Evolutionary conservation across 2,888 invertebrate species (phyloP).

Genomic region (Ormyrus rosae): DNA sequence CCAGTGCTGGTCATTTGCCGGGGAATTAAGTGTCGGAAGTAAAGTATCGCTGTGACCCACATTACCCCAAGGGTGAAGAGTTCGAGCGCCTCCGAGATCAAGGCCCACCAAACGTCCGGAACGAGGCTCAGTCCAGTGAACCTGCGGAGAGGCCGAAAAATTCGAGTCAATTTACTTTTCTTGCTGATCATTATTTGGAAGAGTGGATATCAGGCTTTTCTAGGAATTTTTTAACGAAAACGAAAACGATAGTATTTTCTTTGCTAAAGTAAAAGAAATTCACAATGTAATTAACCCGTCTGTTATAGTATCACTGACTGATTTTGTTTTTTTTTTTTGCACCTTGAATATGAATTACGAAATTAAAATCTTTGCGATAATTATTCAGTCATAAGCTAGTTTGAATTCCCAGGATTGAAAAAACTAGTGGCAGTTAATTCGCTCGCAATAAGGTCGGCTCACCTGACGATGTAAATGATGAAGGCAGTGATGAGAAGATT

Average conservation of each 20-base stretch:
- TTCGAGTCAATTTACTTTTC: background rate
- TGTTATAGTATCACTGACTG: too few relatives aligned
- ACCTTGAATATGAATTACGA: too few relatives aligned
- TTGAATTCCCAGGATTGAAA: too few relatives aligned
- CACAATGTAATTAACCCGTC: too few relatives aligned
- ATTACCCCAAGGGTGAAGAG: conserved; percentile 86
- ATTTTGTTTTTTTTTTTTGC: too few relatives aligned
- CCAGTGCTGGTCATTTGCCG: conserved; percentile 86
- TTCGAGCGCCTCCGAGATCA: conserved; percentile 84
- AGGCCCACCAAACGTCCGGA: conserved; percentile 80
- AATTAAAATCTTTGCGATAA: too few relatives aligned
- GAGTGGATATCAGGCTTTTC: background rate
- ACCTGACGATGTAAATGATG: conserved; percentile 87
- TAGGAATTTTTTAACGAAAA: background rate
- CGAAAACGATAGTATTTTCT: too few relatives aligned
- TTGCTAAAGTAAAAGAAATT: too few relatives aligned
- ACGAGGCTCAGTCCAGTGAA: conserved; percentile 69
- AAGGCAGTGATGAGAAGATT: conserved; percentile 90
- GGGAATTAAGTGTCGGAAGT: conserved; percentile 88
- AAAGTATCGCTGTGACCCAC: conserved; percentile 88
- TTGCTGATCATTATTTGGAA: background rate
- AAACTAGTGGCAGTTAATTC: too few relatives aligned
- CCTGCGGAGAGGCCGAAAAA: conserved; percentile 55
- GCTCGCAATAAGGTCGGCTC: conserved; percentile 57
- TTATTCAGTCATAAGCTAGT: too few relatives aligned